Base-by-base conservation (phyloP, 1,140 invertebrate genomes). In the Pygmarrhopalites habei region DNA sequence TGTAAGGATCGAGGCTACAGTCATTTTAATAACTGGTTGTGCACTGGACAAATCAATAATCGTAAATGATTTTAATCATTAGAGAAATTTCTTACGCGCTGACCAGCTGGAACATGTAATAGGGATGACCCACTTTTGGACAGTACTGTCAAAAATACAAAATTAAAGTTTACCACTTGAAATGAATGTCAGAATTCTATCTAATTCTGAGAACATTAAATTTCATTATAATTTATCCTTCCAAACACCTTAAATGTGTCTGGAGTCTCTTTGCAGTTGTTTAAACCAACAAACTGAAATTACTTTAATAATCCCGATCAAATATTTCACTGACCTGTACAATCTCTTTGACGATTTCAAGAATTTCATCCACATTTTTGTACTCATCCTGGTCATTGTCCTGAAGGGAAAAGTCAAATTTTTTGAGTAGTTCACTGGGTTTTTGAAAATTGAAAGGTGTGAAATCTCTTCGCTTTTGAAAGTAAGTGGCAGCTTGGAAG, bases 1-100 rank as follows among this genome's bases (percentile, higher is more conserved):
- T 32, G 41, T 64, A 64, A 19, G 62, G 62, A 56, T 63, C 55
- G 2, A 47, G 7, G 17, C 58, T 60, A 7, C 15, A 35, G 15
- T 35, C 15, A 35, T 7, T 35, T 35, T 35, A 35, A 35, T 15
- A 35, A 35, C 15, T 35, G 32, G 32, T 35, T 19, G 17, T 7
- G 25, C 17, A 49, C 17, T 10, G 7, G 10, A 10, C 10, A 49
- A 49, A 49, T 49, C 46, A 5, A 12, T 10, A 10, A 21, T 17
- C 19, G 17, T 49, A 5, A 49, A 12, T 49, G 17, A n/a, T n/a
- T n/a, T n/a, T n/a, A n/a, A n/a, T n/a, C n/a, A n/a, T n/a, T n/a
- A n/a, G n/a, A 35, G 15, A 35, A 35, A 7, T 15, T 35, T 35
- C 15, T 35, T 35, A 35, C 32, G 35, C 49, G 49, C 60, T 41